Conservation (phyloP, 2,113 vertebrate species). For the Arenaria interpres region DNA sequence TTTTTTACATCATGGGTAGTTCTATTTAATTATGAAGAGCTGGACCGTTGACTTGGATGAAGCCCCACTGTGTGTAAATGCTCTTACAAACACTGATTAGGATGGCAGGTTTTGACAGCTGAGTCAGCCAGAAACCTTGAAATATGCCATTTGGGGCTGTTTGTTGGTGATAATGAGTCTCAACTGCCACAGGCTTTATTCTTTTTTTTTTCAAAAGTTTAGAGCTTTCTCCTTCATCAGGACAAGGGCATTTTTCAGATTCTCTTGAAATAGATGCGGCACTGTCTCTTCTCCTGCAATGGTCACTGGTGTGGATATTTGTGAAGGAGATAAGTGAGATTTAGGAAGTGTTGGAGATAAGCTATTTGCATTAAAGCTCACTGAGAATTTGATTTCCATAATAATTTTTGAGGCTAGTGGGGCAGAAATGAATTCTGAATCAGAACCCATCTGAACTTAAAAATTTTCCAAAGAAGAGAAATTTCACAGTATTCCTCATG, state of each 20-base stretch:
- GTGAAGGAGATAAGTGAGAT: neutral
- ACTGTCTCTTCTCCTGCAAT: neutral
- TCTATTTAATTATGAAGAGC: neutral
- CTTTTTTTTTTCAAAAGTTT: neutral
- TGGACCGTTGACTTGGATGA: neutral
- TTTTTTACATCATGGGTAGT: neutral
- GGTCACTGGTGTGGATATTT: neutral
- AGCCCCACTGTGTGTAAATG: neutral
- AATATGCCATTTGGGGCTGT: neutral
- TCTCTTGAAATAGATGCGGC: neutral
- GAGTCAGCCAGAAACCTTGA: slow-evolving; percentile 15
- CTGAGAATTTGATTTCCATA: slow-evolving; percentile 3
- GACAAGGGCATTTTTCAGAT: neutral
- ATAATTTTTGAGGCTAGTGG: neutral
- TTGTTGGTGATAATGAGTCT: slow-evolving; percentile 1
- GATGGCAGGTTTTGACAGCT: slow-evolving; percentile 20
- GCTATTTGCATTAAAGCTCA: neutral
- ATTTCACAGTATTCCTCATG: neutral
- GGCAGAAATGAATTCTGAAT: neutral
- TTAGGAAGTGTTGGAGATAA: neutral
- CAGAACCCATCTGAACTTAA: neutral
- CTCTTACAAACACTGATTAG: neutral
- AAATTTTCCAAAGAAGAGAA: neutral
- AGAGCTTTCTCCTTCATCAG: neutral
- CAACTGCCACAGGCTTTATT: neutral